Conservation (phyloP, 2,113 vertebrate genomes). For the Tapirus terrestris region DNA sequence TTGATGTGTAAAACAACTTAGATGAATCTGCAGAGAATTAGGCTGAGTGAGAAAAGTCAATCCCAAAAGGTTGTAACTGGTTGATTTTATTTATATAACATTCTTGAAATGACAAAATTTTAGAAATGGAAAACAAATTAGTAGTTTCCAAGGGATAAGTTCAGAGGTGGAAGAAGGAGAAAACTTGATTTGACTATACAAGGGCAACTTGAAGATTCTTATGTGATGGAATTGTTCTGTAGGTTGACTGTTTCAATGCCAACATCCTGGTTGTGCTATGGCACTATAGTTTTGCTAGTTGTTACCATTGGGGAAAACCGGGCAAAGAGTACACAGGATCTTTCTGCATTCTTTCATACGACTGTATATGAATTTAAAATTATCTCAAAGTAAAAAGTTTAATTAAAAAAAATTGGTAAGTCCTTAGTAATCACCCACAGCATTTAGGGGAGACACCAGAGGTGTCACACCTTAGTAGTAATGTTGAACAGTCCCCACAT, state of each 20-base stretch:
- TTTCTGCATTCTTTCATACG: not conserved
- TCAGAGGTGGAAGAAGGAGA: no score
- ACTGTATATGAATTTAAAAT: not conserved
- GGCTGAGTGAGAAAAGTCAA: not conserved
- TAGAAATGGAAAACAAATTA: not conserved
- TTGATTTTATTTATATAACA: not conserved
- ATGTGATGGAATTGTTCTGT: not conserved
- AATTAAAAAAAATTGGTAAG: not conserved
- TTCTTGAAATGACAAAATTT: not conserved
- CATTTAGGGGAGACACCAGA: not conserved
- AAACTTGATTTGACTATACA: not conserved
- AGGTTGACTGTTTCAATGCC: not conserved
- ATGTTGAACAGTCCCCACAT: not conserved
- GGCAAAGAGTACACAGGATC: not conserved
- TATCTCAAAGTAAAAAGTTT: not conserved
- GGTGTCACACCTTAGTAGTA: not conserved
- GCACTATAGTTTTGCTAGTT: no score
- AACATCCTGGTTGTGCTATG: not conserved
- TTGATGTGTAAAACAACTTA: not conserved
- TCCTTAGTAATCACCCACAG: not conserved
- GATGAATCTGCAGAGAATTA: not conserved
- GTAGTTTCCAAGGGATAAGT: not conserved
- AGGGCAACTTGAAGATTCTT: not conserved
- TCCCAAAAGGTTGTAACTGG: not conserved
- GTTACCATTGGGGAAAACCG: not conserved